phyloP scores from a whole-genome alignment of 2,888 invertebrate genomes.

The Bimastos eiseni region DNA sequence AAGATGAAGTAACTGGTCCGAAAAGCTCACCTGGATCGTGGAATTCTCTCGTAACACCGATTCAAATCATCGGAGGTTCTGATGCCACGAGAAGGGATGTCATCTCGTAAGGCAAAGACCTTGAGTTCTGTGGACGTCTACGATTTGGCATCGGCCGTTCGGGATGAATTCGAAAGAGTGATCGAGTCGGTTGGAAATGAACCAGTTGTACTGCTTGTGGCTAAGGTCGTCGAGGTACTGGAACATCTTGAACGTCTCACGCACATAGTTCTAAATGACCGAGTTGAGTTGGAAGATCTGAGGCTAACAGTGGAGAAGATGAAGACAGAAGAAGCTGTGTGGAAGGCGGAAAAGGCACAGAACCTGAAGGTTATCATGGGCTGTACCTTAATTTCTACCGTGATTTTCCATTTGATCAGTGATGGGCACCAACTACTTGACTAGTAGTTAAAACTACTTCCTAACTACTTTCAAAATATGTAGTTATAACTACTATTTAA shows the following conservation, averaged over 20 bases:
- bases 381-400: background rate
- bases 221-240: background rate
- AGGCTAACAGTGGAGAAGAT: background rate
- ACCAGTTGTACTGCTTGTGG: background rate
- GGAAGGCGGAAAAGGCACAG: background rate
- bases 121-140: background rate
- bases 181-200: slow-evolving; percentile 4
- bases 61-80: background rate
- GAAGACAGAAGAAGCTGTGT: background rate
- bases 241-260: slow-evolving; percentile 14
- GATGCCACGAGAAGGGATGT: background rate
- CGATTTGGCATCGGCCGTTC: background rate
- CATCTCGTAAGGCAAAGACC: slow-evolving; percentile 10
- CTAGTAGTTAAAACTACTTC: too few species aligned
- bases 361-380: background rate
- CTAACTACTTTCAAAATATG: too few species aligned
- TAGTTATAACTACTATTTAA: too few species aligned
- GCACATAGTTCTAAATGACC: background rate
- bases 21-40: background rate
- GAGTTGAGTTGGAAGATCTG: background rate
- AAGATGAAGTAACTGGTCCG: background rate
- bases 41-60: background rate
- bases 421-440: too few species aligned
- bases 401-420: too few species aligned
- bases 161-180: slow-evolving; percentile 16